Evolutionary conservation across 2,113 vertebrate species (phyloP).

Genomic region (Smithornis capensis): DNA sequence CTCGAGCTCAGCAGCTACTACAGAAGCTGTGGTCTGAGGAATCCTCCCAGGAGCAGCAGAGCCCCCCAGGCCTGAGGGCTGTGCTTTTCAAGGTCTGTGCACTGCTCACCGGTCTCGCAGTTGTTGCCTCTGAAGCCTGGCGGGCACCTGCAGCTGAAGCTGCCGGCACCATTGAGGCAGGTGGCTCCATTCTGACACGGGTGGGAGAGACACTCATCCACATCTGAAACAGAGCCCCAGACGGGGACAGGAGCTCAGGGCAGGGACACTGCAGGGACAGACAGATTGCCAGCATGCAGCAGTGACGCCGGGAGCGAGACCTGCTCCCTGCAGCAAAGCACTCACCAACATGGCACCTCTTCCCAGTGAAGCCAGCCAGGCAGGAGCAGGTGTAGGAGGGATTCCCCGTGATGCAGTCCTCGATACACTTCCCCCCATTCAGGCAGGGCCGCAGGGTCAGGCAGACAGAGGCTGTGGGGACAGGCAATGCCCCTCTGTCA

Average conservation of each 20-base stretch:
- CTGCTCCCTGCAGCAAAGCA: neutral
- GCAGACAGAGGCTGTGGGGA: slow-evolving; percentile 88
- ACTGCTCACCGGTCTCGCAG: slow-evolving; percentile 71
- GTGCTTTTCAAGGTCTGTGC: accelerated
- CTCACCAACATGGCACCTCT: slow-evolving; percentile 90
- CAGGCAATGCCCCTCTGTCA: neutral
- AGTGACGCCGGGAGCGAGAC: accelerated
- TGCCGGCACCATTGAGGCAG: slow-evolving; percentile 63
- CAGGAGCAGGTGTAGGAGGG: slow-evolving; percentile 96
- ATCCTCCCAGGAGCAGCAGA: neutral
- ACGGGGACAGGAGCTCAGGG: neutral
- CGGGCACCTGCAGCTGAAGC: slow-evolving; percentile 72
- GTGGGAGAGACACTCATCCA: slow-evolving; percentile 77
- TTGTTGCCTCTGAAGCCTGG: slow-evolving; percentile 66
- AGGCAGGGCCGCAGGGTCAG: slow-evolving; percentile 88
- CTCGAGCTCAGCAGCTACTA: neutral
- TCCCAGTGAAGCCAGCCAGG: slow-evolving; percentile 88
- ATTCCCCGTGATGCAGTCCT: slow-evolving; percentile 94
- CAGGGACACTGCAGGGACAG: neutral
- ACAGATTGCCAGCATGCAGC: accelerated
- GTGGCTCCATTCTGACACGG: slow-evolving; percentile 77
- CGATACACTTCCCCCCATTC: slow-evolving; percentile 91
- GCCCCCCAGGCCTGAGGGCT: neutral
- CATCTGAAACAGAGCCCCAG: slow-evolving; percentile 62
- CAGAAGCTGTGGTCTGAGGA: neutral